These are phyloP conservation scores for Pyrgus malvae DNA, from an alignment of 2,888 invertebrate genomes.

Conservation along the genomic window DNA sequence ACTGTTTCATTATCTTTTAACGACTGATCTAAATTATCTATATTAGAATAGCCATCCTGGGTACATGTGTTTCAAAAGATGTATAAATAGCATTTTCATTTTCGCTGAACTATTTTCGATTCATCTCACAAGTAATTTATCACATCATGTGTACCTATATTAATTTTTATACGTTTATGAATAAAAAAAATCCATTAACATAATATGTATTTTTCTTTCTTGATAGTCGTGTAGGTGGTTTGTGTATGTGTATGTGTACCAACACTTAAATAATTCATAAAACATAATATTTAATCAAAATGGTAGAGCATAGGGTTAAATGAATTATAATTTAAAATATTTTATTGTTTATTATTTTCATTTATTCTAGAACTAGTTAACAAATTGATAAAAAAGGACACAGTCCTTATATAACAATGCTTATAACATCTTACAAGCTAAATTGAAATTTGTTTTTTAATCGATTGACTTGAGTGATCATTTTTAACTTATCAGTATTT, in stretches of 20 bases:
- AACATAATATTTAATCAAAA: too few species aligned
- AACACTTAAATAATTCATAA: too few species aligned
- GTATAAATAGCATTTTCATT: not conserved
- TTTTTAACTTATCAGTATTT: not conserved
- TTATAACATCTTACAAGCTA: slow-evolving; percentile 20
- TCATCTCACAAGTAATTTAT: too few species aligned
- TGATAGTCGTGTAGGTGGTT: too few species aligned
- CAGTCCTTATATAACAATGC: slow-evolving; percentile 13
- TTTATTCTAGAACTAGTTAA: slow-evolving; percentile 73
- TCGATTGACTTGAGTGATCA: too few species aligned
- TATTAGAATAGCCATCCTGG: not conserved
- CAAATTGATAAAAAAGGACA: slow-evolving; percentile 46
- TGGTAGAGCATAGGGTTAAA: not conserved
- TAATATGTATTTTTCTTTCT: too few species aligned
- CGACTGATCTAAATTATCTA: slow-evolving; percentile 9
- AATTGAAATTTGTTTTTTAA: slow-evolving; percentile 11
- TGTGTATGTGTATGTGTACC: too few species aligned
- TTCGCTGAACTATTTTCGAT: not conserved
- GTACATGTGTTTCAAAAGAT: slow-evolving; percentile 4
- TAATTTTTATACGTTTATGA: too few species aligned
- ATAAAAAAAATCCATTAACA: too few species aligned
- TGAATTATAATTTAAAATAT: not conserved
- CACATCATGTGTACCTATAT: too few species aligned
- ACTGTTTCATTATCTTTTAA: slow-evolving; percentile 28
- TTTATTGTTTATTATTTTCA: slow-evolving; percentile 6